Conservation (phyloP, 1,140 invertebrate species). For the Phymastichus coffea region DNA sequence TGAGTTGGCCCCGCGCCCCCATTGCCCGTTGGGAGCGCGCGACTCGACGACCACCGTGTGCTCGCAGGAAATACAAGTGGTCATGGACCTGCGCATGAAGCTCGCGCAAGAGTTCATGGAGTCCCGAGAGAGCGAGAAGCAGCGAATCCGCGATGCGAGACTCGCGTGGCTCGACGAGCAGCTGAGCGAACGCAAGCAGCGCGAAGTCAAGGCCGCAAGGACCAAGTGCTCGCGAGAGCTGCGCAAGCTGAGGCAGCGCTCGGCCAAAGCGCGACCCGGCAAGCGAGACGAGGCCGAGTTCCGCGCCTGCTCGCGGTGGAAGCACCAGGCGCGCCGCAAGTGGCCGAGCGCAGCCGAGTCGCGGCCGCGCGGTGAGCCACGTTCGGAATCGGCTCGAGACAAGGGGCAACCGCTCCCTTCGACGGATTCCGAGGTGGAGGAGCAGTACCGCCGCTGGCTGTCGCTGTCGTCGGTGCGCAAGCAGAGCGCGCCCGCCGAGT, state of each 20-base stretch:
- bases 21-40: too few relatives aligned
- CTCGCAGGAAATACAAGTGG: constrained; percentile 64
- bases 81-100: constrained; percentile 60
- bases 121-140: constrained; percentile 50
- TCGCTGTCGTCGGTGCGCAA: not conserved
- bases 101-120: constrained; percentile 54
- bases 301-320: too few relatives aligned
- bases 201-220: constrained; percentile 38
- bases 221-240: constrained; percentile 53
- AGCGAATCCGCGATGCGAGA: constrained; percentile 46
- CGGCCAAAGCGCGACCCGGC: constrained; percentile 44
- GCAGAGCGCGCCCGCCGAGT: not conserved
- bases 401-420: too few relatives aligned
- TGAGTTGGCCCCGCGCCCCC: too few relatives aligned
- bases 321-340: too few relatives aligned
- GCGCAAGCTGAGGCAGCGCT: constrained; percentile 58
- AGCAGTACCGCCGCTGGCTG: not conserved
- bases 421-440: too few relatives aligned
- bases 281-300: constrained; percentile 45
- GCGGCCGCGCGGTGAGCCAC: too few relatives aligned
- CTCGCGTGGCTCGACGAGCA: constrained; percentile 34
- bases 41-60: too few relatives aligned
- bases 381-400: too few relatives aligned
- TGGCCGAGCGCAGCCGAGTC: not conserved
- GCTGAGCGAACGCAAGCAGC: constrained; percentile 34